These are phyloP conservation scores for Ctenodactylus gundi DNA, from an alignment of 2,113 vertebrate species.

Conservation along the genomic window DNA sequence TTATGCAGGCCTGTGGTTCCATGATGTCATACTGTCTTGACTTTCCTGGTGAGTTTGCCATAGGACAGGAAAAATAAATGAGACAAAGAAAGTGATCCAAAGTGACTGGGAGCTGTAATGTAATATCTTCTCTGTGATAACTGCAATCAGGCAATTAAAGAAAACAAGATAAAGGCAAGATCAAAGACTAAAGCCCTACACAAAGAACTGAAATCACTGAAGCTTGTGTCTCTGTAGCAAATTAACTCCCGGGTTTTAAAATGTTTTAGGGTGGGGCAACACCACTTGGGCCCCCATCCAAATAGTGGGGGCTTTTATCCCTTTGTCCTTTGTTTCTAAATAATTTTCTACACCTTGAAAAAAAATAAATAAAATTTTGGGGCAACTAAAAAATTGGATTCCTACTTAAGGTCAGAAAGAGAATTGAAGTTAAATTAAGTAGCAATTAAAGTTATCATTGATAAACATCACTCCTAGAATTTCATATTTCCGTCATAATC, in stretches of 20 bases:
- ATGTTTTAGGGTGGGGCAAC: background rate
- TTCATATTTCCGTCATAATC: constrained; percentile 17
- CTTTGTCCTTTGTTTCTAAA: too few species aligned
- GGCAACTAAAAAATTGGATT: background rate
- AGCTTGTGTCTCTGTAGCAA: background rate
- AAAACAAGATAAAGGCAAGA: constrained; percentile 15
- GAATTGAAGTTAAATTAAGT: constrained; percentile 14
- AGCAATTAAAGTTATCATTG: background rate
- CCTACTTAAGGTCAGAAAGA: background rate
- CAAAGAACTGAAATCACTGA: background rate
- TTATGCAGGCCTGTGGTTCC: constrained; percentile 2
- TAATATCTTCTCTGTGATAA: constrained; percentile 8
- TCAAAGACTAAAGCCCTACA: background rate
- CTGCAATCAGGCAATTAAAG: background rate
- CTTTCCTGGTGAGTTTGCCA: constrained; percentile 19
- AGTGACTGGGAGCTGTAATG: background rate
- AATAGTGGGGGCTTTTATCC: too few species aligned
- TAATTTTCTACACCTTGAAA: too few species aligned
- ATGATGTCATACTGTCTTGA: background rate
- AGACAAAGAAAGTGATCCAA: constrained; percentile 6
- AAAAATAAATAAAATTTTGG: too few species aligned
- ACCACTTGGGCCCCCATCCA: too few species aligned
- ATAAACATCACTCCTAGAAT: background rate
- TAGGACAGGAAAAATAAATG: constrained; percentile 27
- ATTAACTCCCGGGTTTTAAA: constrained; percentile 13